A percentile compares a stretch with the other conserved stretches of the same genome.
Evolutionary conservation across 2,797 vertebrate species (phyloP).

Genomic region (Hypotaenidia okinawae): DNA sequence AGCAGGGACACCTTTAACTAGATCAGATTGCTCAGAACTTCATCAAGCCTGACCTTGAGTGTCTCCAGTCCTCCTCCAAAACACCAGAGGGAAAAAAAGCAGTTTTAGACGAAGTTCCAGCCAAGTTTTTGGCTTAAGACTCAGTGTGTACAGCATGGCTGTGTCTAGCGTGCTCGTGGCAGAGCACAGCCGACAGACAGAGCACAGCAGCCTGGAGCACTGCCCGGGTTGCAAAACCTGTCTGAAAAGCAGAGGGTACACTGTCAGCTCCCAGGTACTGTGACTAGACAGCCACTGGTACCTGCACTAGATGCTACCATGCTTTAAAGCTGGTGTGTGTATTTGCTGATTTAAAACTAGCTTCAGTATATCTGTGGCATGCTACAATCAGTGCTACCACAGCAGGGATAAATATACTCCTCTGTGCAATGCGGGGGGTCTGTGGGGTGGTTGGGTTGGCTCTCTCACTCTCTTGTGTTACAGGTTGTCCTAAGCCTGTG

Average conservation of each 20-base stretch:
- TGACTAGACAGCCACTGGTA: background rate
- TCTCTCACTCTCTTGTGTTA: background rate
- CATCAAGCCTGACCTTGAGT: too few relatives aligned
- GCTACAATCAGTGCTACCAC: background rate
- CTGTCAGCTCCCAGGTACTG: background rate
- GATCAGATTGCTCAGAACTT: too few relatives aligned
- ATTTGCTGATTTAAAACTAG: background rate
- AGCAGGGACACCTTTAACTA: too few relatives aligned
- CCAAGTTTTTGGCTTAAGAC: background rate
- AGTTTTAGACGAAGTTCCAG: background rate
- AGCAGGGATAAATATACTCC: conserved; percentile 20
- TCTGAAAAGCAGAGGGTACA: background rate
- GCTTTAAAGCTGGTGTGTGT: background rate
- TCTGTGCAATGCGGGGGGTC: background rate
- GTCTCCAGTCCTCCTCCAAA: background rate
- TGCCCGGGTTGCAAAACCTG: background rate
- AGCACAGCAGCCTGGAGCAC: background rate
- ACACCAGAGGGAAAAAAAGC: background rate
- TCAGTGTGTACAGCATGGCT: background rate
- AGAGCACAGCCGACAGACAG: background rate
- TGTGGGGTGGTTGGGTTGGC: background rate
- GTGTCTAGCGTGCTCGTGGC: background rate
- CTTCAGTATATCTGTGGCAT: background rate
- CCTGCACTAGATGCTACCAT: too few relatives aligned
- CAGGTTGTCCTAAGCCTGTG: background rate